Evolutionary conservation across 2,797 vertebrate species (phyloP).

Genomic region (Setipinna tenuifilis): DNA sequence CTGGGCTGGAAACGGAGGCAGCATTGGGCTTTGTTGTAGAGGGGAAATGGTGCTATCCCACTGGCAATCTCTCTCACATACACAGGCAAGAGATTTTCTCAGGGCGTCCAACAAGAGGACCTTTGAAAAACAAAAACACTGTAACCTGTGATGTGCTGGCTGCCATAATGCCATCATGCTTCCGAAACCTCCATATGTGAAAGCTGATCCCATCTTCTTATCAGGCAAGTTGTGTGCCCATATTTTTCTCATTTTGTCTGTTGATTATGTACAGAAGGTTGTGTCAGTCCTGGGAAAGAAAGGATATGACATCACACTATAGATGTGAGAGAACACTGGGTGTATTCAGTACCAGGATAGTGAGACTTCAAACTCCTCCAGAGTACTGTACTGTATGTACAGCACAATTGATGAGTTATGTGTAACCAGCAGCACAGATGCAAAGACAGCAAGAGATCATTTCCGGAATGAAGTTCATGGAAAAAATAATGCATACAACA

Average conservation of each 20-base stretch:
- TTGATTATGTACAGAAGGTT: slow-evolving; percentile 55
- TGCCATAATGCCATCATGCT: slow-evolving; percentile 60
- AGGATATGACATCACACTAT: slow-evolving; percentile 61
- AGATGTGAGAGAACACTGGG: not conserved
- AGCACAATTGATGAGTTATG: not conserved
- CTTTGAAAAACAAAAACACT: slow-evolving; percentile 61
- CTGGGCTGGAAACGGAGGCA: slow-evolving; percentile 56
- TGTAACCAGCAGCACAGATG: not conserved
- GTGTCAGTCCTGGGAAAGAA: slow-evolving; percentile 53
- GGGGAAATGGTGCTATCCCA: slow-evolving; percentile 64
- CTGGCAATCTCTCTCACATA: slow-evolving; percentile 58
- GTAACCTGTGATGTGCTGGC: slow-evolving; percentile 41
- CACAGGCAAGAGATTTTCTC: slow-evolving; percentile 42
- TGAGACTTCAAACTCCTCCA: not conserved
- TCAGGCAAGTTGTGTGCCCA: slow-evolving; percentile 54
- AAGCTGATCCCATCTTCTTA: slow-evolving; percentile 69
- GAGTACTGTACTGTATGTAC: not conserved
- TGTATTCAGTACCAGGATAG: not conserved
- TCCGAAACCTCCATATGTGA: slow-evolving; percentile 55
- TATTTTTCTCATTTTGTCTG: slow-evolving; percentile 63
- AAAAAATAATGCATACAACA: not conserved
- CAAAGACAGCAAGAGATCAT: not conserved
- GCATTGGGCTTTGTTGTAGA: slow-evolving; percentile 64
- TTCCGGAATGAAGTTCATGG: not conserved
- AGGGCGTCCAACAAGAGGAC: slow-evolving; percentile 66